Percentiles rank a stretch among this genome's conserved stretches.
Conservation (phyloP, 2,797 vertebrate species). For the Diglossa cyanea region DNA sequence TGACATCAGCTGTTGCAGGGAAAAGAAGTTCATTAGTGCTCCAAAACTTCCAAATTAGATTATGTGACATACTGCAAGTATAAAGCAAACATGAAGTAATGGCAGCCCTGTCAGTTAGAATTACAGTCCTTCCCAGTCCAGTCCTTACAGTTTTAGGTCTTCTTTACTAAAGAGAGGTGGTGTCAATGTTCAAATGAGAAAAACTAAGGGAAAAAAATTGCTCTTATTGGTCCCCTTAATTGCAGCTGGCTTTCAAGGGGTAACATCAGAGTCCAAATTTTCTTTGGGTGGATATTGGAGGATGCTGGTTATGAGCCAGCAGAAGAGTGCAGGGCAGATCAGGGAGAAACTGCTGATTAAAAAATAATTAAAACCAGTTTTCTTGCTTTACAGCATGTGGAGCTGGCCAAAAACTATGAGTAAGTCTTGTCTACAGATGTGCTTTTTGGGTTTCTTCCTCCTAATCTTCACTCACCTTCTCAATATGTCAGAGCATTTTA, state of each 20-base stretch:
- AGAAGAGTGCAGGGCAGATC: neutral
- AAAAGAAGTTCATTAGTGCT: neutral
- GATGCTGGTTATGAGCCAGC: neutral
- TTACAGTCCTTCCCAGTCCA: neutral
- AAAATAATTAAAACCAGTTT: constrained; percentile 60
- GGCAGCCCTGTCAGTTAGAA: neutral
- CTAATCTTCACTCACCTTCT: constrained; percentile 11
- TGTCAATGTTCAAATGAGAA: neutral
- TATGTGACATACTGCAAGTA: neutral
- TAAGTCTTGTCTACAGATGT: neutral
- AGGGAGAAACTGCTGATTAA: constrained; percentile 48
- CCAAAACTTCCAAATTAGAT: neutral
- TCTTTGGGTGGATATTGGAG: constrained; percentile 3
- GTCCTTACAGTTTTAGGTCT: neutral
- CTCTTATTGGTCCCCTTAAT: neutral
- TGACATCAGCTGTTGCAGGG: neutral
- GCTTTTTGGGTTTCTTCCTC: neutral
- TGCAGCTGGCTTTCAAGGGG: neutral
- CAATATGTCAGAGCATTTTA: neutral
- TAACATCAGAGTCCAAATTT: neutral
- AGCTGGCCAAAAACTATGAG: neutral
- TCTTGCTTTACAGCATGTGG: neutral
- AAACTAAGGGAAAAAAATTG: neutral
- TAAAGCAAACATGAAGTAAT: constrained; percentile 26
- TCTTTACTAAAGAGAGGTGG: constrained; percentile 13